phyloP scores from a whole-genome alignment of 2,797 vertebrate genomes.

The Acrossocheilus wenchowensis region DNA sequence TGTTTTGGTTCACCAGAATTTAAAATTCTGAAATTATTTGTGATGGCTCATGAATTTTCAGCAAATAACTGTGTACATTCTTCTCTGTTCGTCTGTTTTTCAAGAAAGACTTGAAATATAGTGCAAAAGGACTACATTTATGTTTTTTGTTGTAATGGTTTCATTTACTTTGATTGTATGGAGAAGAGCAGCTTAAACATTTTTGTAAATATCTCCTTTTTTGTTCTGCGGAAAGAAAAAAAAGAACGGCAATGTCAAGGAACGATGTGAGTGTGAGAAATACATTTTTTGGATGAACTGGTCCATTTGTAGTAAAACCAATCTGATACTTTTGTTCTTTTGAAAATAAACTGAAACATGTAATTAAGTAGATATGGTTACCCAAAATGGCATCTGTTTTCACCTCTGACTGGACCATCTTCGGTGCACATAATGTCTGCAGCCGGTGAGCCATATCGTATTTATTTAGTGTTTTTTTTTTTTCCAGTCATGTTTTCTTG shows the following conservation, averaged over 20 bases:
- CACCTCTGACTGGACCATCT: background rate
- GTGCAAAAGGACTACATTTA: background rate
- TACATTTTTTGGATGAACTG: background rate
- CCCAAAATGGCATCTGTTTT: background rate
- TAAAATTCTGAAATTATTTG: background rate
- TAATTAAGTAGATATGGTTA: background rate
- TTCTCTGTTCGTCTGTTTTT: background rate
- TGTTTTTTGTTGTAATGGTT: background rate
- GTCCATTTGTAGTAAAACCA: background rate
- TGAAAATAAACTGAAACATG: background rate
- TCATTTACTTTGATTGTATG: background rate
- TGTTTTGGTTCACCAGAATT: background rate
- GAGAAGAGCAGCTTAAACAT: background rate
- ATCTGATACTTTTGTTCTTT: background rate
- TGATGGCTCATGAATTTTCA: background rate
- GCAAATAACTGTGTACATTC: background rate
- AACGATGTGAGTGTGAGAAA: background rate
- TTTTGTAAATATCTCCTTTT: background rate
- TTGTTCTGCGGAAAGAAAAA: background rate
- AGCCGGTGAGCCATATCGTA: slow-evolving; percentile 31
- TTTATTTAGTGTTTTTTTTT: slow-evolving; percentile 28
- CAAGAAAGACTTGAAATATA: too few species aligned
- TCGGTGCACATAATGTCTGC: slow-evolving; percentile 3
- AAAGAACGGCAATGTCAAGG: background rate
- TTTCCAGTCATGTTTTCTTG: slow-evolving; percentile 28